Percentiles rank a stretch among this genome's conserved stretches.
Evolutionary conservation across 2,797 vertebrate genomes (phyloP).

Genomic region (Peromyscus melanophrys): DNA sequence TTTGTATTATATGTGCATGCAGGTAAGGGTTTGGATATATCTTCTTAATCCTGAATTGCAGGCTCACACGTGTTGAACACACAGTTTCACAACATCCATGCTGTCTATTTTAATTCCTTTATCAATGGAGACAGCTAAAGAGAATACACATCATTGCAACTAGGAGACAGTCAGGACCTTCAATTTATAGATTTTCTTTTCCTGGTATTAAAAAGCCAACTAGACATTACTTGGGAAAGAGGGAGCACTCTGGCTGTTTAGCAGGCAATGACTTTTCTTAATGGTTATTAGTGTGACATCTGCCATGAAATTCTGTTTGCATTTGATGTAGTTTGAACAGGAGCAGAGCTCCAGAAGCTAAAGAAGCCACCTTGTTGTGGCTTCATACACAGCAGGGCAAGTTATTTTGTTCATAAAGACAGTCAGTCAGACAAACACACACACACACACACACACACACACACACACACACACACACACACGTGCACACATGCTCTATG

Average conservation of each 20-base stretch:
- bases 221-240: neutral
- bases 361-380: neutral
- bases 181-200: neutral
- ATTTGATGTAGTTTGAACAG: neutral
- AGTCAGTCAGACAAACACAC: neutral
- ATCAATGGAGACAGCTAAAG: neutral
- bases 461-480: neutral
- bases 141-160: neutral
- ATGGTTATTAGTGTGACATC: neutral
- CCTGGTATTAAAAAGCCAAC: neutral
- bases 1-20: neutral
- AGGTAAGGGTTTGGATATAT: neutral
- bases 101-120: neutral
- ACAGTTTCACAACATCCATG: neutral
- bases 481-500: neutral
- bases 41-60: neutral
- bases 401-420: neutral
- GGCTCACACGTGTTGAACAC: neutral
- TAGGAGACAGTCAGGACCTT: neutral
- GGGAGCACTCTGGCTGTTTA: neutral
- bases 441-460: neutral
- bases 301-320: neutral
- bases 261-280: neutral
- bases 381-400: neutral
- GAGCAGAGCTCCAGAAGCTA: constrained; percentile 2